These are phyloP conservation scores for Lathamus discolor DNA, from an alignment of 2,113 vertebrate species.

Conservation along the genomic window DNA sequence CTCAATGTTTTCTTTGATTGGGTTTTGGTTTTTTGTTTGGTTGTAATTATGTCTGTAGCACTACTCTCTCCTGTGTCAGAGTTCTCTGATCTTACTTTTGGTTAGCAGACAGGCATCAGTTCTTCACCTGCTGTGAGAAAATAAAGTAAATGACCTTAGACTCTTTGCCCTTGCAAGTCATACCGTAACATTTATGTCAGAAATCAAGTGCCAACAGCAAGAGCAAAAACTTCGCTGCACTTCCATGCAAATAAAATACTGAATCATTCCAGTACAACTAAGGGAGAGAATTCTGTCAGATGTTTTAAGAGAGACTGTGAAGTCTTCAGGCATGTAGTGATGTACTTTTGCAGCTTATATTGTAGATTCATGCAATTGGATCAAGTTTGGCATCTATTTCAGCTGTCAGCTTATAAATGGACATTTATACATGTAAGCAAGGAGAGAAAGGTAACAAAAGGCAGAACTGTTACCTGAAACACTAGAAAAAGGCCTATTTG, in stretches of 20 bases:
- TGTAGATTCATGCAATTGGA: constrained; percentile 53
- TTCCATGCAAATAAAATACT: neutral
- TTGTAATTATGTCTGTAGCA: neutral
- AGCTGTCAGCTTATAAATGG: constrained; percentile 34
- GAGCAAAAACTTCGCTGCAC: neutral
- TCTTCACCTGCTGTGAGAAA: constrained; percentile 35
- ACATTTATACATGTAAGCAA: neutral
- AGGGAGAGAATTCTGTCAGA: neutral
- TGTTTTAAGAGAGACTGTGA: constrained; percentile 3
- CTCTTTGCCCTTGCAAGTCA: neutral
- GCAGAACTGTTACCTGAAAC: constrained; percentile 15
- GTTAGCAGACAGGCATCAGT: neutral
- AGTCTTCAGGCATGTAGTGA: neutral
- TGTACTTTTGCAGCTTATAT: constrained; percentile 49
- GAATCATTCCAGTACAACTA: neutral
- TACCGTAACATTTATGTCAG: neutral
- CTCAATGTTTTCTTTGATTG: neutral
- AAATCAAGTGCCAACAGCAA: neutral
- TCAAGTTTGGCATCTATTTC: constrained; percentile 59
- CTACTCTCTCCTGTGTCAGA: neutral
- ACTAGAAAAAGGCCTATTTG: constrained; percentile 4
- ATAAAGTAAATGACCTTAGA: constrained; percentile 39
- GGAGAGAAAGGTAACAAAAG: neutral
- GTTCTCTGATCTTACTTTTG: neutral
- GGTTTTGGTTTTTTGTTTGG: neutral